These are phyloP conservation scores for Neodiprion lecontei DNA, from an alignment of 1,140 invertebrate species.

Conservation along the genomic window DNA sequence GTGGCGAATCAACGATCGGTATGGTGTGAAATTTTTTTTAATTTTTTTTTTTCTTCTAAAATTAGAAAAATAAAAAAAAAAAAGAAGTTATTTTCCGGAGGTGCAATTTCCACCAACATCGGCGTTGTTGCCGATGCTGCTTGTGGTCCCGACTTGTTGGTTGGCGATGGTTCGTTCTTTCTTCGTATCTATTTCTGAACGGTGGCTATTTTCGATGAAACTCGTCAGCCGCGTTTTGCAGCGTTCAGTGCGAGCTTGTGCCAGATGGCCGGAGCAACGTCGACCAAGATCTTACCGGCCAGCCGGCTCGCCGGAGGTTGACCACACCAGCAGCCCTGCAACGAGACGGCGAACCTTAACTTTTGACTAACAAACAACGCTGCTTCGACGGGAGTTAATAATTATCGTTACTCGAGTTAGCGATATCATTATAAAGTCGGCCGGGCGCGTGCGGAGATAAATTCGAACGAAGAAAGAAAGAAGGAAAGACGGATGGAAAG, in stretches of 20 bases:
- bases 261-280: constrained; percentile 50
- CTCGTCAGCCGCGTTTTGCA: constrained; percentile 51
- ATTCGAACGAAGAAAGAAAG: neutral
- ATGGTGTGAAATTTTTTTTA: too few species aligned
- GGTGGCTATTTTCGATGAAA: constrained; percentile 57
- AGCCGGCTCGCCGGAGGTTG: constrained; percentile 15
- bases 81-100: too few species aligned
- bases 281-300: constrained; percentile 26
- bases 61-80: neutral
- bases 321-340: neutral
- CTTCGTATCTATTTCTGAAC: constrained; percentile 57
- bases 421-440: too few species aligned
- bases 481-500: neutral
- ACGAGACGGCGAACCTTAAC: neutral
- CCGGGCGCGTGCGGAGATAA: neutral
- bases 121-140: neutral
- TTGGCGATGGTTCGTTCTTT: constrained; percentile 46
- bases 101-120: too few species aligned
- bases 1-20: too few species aligned
- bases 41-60: neutral
- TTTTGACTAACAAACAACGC: neutral
- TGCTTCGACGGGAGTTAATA: neutral
- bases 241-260: constrained; percentile 50
- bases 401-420: too few species aligned
- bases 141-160: neutral